Conservation (phyloP, 1,140 invertebrate genomes). For the Halictus rubicundus region DNA sequence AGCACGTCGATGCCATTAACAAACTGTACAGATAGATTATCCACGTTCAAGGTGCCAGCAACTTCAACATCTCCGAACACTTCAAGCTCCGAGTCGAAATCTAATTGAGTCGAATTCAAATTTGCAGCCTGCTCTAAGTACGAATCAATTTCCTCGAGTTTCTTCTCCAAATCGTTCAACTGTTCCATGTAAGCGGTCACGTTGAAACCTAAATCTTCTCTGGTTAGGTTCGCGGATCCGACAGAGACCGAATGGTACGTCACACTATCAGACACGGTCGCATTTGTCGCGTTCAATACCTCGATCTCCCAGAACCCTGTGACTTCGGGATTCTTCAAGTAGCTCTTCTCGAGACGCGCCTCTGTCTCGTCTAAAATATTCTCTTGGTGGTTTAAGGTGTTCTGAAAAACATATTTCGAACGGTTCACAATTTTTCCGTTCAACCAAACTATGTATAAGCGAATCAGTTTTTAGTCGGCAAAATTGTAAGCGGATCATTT, state of each 20-base stretch:
- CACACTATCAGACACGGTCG: slow-evolving; percentile 35
- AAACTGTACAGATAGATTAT: slow-evolving; percentile 54
- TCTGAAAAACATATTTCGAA: slow-evolving; percentile 37
- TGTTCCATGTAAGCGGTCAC: not conserved
- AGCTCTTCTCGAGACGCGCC: slow-evolving; percentile 38
- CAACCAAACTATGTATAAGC: no score
- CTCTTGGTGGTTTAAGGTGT: slow-evolving; percentile 61
- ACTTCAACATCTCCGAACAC: slow-evolving; percentile 61
- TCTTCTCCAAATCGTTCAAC: not conserved
- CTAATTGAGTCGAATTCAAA: slow-evolving; percentile 4
- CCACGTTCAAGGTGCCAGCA: slow-evolving; percentile 54
- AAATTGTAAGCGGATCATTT: not conserved
- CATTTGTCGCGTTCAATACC: slow-evolving; percentile 29
- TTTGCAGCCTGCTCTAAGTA: slow-evolving; percentile 24
- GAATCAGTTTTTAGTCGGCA: no score
- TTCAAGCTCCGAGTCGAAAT: slow-evolving; percentile 35
- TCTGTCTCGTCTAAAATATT: slow-evolving; percentile 53
- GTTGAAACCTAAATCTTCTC: slow-evolving; percentile 47
- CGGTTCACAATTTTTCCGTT: not conserved
- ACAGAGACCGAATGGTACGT: slow-evolving; percentile 42
- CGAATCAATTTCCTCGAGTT: slow-evolving; percentile 33
- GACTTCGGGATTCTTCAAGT: slow-evolving; percentile 39
- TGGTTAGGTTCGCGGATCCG: slow-evolving; percentile 23
- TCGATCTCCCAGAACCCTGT: slow-evolving; percentile 56
- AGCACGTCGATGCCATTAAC: slow-evolving; percentile 52